Evolutionary conservation across 2,113 vertebrate genomes (phyloP).

Genomic region (Mobula birostris): DNA sequence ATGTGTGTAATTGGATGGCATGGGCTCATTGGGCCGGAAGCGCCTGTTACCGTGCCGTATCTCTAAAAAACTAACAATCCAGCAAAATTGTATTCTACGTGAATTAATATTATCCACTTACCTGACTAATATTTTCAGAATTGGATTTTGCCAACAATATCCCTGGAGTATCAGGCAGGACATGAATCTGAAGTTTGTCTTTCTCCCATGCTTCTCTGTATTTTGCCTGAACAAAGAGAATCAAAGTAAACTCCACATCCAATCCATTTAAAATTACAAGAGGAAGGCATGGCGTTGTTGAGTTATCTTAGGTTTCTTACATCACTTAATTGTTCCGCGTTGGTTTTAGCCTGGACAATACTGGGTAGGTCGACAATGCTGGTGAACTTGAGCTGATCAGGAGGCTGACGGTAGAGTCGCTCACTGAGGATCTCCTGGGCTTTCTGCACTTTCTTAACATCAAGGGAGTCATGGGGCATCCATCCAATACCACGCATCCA

Average conservation of each 20-base stretch:
- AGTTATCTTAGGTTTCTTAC: conserved; percentile 54
- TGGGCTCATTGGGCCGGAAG: no score
- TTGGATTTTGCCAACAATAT: conserved; percentile 78
- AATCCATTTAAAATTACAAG: background rate
- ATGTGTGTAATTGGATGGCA: no score
- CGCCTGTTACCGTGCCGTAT: no score
- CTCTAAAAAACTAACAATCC: background rate
- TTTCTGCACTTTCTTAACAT: conserved; percentile 65
- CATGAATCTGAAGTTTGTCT: conserved; percentile 74
- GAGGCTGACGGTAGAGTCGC: conserved; percentile 73
- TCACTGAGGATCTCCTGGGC: conserved; percentile 78
- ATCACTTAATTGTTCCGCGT: conserved; percentile 72
- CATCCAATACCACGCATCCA: conserved; percentile 76
- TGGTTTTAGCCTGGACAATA: conserved; percentile 78
- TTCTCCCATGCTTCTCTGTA: conserved; percentile 90
- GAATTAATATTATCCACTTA: conserved; percentile 47
- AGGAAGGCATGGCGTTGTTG: background rate
- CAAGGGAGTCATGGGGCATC: conserved; percentile 64
- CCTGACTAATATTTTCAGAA: conserved; percentile 70
- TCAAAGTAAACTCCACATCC: background rate
- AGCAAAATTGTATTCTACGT: background rate
- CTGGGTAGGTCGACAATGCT: conserved; percentile 71
- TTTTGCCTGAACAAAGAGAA: conserved; percentile 42
- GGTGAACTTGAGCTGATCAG: conserved; percentile 78
- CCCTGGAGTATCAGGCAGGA: conserved; percentile 73